These are phyloP conservation scores for Cebus imitator DNA, from an alignment of 2,113 vertebrate species.

Conservation along the genomic window DNA sequence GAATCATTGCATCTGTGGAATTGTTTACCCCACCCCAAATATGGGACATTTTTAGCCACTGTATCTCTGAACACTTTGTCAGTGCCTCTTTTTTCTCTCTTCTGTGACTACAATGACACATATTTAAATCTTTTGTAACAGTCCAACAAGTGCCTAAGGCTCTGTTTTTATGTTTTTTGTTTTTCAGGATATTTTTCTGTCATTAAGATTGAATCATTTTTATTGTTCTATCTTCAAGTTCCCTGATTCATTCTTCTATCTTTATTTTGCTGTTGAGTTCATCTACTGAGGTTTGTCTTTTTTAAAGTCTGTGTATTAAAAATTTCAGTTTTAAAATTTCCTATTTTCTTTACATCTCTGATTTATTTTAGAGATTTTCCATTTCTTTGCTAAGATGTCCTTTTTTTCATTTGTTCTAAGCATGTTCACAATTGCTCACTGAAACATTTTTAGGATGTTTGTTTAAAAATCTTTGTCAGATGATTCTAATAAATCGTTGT, in stretches of 20 bases:
- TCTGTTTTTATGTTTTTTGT: background rate
- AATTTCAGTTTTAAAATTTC: slow-evolving; percentile 43
- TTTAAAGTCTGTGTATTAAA: background rate
- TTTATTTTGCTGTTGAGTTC: slow-evolving; percentile 5
- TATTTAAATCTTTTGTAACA: background rate
- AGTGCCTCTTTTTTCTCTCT: background rate
- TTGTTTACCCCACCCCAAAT: background rate
- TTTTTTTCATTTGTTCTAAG: slow-evolving; percentile 25
- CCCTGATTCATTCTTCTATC: background rate
- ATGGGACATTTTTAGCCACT: background rate
- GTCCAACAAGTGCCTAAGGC: background rate
- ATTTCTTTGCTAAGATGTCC: background rate
- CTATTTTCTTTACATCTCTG: background rate
- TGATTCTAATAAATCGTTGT: background rate
- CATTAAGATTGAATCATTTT: background rate
- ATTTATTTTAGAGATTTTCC: slow-evolving; percentile 1
- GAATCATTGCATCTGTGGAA: background rate
- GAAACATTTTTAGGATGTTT: slow-evolving; percentile 14
- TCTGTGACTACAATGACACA: background rate
- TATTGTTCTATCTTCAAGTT: background rate
- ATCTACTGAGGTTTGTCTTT: background rate
- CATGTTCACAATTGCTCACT: background rate
- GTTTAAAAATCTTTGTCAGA: slow-evolving; percentile 3
- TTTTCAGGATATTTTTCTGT: background rate
- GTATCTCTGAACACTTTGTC: background rate